Conservation (phyloP, 1,140 invertebrate species). For the Trichogramma pretiosum region DNA sequence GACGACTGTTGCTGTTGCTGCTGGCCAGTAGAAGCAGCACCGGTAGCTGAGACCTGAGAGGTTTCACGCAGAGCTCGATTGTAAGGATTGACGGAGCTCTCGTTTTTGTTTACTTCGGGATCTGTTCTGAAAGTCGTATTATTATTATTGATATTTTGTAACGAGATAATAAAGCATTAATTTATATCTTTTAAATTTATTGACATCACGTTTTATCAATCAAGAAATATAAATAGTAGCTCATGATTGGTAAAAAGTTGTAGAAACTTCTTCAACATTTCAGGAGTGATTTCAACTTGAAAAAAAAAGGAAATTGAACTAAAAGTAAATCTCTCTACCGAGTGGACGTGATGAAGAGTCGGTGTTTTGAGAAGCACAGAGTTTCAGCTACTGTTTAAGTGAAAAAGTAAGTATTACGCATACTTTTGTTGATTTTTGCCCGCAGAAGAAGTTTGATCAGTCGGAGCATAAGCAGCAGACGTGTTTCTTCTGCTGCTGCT, state of each 20-base stretch:
- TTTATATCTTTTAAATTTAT: too few relatives aligned
- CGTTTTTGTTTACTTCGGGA: slow-evolving; percentile 11
- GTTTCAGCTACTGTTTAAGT: not conserved
- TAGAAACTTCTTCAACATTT: too few relatives aligned
- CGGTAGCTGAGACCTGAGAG: too few relatives aligned
- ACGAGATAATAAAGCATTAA: not conserved
- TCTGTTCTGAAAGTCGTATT: not conserved
- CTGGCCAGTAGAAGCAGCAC: slow-evolving; percentile 5
- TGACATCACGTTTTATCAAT: too few relatives aligned
- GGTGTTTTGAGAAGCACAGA: not conserved
- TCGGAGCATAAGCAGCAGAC: not conserved
- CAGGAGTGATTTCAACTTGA: not conserved
- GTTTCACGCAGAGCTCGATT: slow-evolving; percentile 22
- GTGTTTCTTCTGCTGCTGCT: too few relatives aligned
- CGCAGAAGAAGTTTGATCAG: not conserved
- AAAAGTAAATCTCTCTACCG: not conserved
- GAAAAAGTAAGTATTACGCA: slow-evolving; percentile 15
- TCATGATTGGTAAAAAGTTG: too few relatives aligned
- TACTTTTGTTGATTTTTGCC: slow-evolving; percentile 6
- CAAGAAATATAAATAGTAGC: too few relatives aligned
- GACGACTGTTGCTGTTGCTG: slow-evolving; percentile 5
- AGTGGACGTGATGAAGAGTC: not conserved
- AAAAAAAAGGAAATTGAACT: not conserved
- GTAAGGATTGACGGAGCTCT: slow-evolving; percentile 29
- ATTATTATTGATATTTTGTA: not conserved